phyloP scores from a whole-genome alignment of 1,140 invertebrate species.

The Neoseiulus cucumeris region DNA sequence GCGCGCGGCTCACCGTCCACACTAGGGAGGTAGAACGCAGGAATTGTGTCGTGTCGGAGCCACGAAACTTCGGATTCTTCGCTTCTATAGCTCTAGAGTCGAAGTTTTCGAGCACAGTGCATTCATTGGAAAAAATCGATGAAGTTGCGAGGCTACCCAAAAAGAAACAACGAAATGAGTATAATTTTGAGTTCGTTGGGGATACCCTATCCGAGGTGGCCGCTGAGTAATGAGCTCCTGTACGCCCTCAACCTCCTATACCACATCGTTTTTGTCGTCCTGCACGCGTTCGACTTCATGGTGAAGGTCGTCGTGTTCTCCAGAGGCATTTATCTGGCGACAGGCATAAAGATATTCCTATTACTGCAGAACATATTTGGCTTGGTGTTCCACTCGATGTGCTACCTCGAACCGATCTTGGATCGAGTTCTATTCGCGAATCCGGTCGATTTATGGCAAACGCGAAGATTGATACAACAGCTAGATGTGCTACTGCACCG shows the following conservation, averaged over 20 bases:
- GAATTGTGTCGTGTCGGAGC: too few relatives aligned
- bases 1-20: constrained; percentile 24
- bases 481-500: neutral
- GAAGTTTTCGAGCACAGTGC: constrained; percentile 10
- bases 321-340: neutral
- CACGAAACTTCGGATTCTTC: too few relatives aligned
- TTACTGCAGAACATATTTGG: neutral
- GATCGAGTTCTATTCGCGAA: neutral
- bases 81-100: too few relatives aligned
- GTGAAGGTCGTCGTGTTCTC: neutral
- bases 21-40: too few relatives aligned
- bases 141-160: too few relatives aligned
- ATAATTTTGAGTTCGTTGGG: neutral
- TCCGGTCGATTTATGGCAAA: neutral
- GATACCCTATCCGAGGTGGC: neutral
- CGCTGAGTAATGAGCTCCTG: neutral
- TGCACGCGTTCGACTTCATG: neutral
- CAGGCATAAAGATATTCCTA: neutral
- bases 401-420: neutral
- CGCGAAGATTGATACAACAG: neutral
- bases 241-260: neutral
- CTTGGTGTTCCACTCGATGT: neutral
- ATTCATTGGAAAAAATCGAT: constrained; percentile 19
- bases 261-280: neutral
- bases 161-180: neutral